These are phyloP conservation scores for Homalodisca vitripennis DNA, from an alignment of 1,140 invertebrate genomes.

Conservation along the genomic window DNA sequence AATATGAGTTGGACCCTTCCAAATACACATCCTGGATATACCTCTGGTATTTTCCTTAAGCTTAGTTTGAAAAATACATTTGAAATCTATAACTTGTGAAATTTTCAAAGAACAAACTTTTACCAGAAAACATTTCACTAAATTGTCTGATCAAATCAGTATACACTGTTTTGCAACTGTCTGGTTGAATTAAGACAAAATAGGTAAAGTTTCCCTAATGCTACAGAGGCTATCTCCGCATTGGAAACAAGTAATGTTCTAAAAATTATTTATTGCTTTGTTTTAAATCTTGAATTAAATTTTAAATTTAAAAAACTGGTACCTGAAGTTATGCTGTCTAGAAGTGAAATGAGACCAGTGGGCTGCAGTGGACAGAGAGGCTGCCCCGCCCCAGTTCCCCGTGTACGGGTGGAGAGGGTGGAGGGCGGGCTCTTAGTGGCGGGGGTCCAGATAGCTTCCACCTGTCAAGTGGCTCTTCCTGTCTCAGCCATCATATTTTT, in stretches of 20 bases:
- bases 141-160: no score
- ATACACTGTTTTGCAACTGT: no score
- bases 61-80: no score
- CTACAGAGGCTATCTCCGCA: neutral
- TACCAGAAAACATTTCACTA: no score
- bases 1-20: no score
- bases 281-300: neutral
- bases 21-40: no score
- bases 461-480: slow-evolving; percentile 71
- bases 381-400: slow-evolving; percentile 58
- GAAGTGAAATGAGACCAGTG: neutral
- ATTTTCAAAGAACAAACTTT: no score
- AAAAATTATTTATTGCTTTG: neutral
- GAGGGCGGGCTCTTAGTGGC: slow-evolving; percentile 71
- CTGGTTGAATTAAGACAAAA: neutral
- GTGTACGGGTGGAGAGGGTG: slow-evolving; percentile 69
- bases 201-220: neutral
- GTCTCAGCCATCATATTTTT: slow-evolving; percentile 73
- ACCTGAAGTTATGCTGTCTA: no score
- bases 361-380: neutral
- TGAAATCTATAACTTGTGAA: no score
- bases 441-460: slow-evolving; percentile 70
- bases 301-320: no score
- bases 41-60: no score
- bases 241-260: neutral